Base-by-base conservation (phyloP, 2,113 vertebrate genomes). In the Sturnira hondurensis region DNA sequence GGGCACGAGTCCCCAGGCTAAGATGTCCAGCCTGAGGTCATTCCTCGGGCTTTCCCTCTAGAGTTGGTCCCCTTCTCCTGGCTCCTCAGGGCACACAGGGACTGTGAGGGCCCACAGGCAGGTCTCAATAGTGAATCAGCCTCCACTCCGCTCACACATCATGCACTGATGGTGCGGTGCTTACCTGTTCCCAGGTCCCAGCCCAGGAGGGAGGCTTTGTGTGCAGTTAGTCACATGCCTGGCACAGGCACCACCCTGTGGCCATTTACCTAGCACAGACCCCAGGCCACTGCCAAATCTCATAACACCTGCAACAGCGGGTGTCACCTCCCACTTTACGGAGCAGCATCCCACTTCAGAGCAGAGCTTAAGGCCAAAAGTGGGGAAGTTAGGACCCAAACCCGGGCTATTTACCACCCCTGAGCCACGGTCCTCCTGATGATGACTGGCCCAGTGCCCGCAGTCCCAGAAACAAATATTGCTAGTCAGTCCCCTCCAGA, bases 131-230 rank as follows among this genome's bases (percentile, higher is more conserved):
- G 41, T 33, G 28, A 24, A 36, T 31, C 14, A 12, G 28, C 31
- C 50, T 28, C 94, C 4, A 12, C 31, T 14, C 36, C 8, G 47
- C 24, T 31, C 47, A 54, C 28, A 56, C 13, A 36, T 13, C 3
- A 0, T 0, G 2, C 26, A 5, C 22, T 2, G 28, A 47, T 15
- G 14, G 16, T 47, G 3, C 0, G 4, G 17, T 1, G 0, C n/a
- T 8, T 17, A 11, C 47, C 20, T 7, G 13, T 6, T 2, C 28
- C 43, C 41, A 15, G 81, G 50, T 15, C 31, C 65, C 65, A 45
- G 65, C 71, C 43, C 7, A 11, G 54, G 47, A 80, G 58, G 50
- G 22, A 10, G 41, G 17, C 36, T 14, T 13, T 7, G 0, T 33
- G 50, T 36, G 68, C 68, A 61, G 6, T 16, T 1, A 70, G 38